A percentile compares a stretch with the other conserved stretches of the same genome.
Conservation (phyloP, 2,888 invertebrate species). For the Geotrupes spiniger region DNA sequence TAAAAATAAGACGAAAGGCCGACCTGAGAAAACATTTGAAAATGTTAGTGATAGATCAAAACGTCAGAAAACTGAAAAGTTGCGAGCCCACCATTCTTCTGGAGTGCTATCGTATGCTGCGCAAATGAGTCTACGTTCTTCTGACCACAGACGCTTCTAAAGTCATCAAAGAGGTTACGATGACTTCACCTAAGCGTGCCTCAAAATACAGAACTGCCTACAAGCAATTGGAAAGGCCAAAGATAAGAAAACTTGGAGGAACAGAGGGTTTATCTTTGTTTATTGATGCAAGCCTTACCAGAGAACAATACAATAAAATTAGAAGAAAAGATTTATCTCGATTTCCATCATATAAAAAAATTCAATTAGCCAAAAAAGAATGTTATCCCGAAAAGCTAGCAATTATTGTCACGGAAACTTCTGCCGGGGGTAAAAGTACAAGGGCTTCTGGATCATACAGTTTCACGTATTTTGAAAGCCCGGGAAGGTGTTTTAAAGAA, state of each 20-base stretch:
- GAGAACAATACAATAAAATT: constrained; percentile 9
- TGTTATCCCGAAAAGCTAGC: constrained; percentile 2
- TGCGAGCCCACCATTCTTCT: not conserved
- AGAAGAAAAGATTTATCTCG: not conserved
- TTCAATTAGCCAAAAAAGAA: constrained; percentile 8
- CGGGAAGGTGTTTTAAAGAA: not conserved
- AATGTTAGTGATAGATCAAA: not conserved
- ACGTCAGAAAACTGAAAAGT: constrained; percentile 4
- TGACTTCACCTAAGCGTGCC: not conserved
- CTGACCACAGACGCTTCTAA: not conserved
- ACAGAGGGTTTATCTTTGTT: too few relatives aligned
- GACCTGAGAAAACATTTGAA: not conserved
- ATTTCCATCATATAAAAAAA: constrained; percentile 8
- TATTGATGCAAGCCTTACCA: too few relatives aligned
- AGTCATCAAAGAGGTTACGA: not conserved
- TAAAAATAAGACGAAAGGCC: too few relatives aligned
- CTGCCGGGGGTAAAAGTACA: constrained; percentile 5
- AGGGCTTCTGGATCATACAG: constrained; percentile 1
- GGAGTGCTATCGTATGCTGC: constrained; percentile 10
- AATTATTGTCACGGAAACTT: constrained; percentile 3
- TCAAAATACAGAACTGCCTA: not conserved
- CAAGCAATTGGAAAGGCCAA: not conserved
- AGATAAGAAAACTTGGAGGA: too few relatives aligned
- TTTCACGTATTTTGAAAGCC: constrained; percentile 2
- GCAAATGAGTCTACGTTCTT: constrained; percentile 7